Base-by-base conservation (phyloP, 2,113 vertebrate genomes). In the Ailuropoda melanoleuca region DNA sequence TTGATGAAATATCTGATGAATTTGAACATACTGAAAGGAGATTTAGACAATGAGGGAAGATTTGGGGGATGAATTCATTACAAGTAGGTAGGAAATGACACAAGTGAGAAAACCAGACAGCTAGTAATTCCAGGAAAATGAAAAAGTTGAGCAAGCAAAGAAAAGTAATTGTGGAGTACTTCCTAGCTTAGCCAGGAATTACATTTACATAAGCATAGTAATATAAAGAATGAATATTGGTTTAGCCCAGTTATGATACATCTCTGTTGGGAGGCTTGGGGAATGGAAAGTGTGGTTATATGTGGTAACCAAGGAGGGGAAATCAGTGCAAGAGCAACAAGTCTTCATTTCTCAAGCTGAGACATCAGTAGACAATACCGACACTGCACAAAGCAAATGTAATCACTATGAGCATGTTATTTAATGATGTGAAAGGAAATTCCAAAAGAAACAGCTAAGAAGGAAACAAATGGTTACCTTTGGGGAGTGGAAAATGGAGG, bases 301-400 rank as follows among this genome's bases (percentile, higher is more conserved):
- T 91, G 34, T 58, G n/a, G 18, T 72, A 66, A 88, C 29, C 53
- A 50, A 85, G 53, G 18, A 80, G 24, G 18, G 2, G 13, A 11
- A 68, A 43, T n/a, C 74, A 7, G 5, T 70, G 87, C 62, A 66
- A 77, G 48, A 70, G n/a, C 72, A 81, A 43, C 34, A 48, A 24
- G 26, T 46, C 39, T 90, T 93, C 29, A 29, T 66, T 98, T 89
- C 75, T 53, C 92, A 84, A 72, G 74, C 39, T 31, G 70, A 87
- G 80, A 89, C 48, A 80, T 64, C 5, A 12, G 1, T 31, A 88
- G 55, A 80, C 46, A 84, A 74, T 74, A 31, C n/a, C 70, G 53
- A 46, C 1, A 29, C n/a, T 89, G 31, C 17, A 81, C 78, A 97
- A 55, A 62, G 83, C 50, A 68, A 90, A 68, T 18, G 21, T 53